Evolutionary conservation across 2,888 invertebrate genomes (phyloP).

Genomic region (Trypoxylon attenuatum): DNA sequence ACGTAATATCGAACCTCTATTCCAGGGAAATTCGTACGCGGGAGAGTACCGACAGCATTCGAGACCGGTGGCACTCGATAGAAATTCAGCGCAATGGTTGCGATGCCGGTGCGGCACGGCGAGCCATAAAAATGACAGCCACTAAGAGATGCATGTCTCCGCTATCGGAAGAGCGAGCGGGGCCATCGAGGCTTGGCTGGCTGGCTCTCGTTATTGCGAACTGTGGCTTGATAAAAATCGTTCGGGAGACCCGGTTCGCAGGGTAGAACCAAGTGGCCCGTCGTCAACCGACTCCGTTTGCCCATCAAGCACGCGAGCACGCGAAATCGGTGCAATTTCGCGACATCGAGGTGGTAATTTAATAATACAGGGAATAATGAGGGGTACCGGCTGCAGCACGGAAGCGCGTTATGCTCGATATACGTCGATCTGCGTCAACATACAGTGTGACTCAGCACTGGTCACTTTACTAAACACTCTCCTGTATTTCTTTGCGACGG

Average conservation of each 20-base stretch:
- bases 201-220: background rate
- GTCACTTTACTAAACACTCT: no score
- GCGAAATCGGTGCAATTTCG: no score
- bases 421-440: no score
- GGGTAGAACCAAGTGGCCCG: no score
- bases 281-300: background rate
- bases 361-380: constrained; percentile 7
- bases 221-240: background rate
- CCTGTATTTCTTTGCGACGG: no score
- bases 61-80: constrained; percentile 6
- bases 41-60: no score
- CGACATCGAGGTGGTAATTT: constrained; percentile 24
- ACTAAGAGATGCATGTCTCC: background rate
- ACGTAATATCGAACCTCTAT: background rate
- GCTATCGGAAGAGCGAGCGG: background rate
- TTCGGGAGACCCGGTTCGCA: background rate
- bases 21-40: background rate
- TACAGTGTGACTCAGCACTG: no score
- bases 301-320: background rate
- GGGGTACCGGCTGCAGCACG: background rate
- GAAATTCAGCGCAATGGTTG: constrained; percentile 1
- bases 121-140: background rate
- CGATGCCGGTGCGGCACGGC: background rate
- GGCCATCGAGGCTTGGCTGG: background rate
- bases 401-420: constrained; percentile 12